Evolutionary conservation across 1,140 invertebrate species (phyloP).

Genomic region (Archivesica marissinica): DNA sequence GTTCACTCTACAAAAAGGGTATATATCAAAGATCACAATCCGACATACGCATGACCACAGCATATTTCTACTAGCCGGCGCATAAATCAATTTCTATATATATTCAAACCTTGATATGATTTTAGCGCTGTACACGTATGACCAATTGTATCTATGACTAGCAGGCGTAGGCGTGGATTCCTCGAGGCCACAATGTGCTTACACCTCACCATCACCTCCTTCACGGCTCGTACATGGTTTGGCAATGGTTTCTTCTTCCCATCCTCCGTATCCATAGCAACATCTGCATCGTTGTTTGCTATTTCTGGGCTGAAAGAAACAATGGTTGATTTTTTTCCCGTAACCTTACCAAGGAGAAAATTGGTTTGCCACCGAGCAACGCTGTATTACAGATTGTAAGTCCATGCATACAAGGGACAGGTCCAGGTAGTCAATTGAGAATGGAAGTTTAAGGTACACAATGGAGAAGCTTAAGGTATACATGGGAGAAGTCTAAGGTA

Average conservation of each 20-base stretch:
- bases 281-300: not conserved
- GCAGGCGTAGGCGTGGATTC: conserved; percentile 72
- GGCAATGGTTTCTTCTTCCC: conserved; percentile 67
- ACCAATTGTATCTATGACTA: conserved; percentile 75
- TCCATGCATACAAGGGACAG: no score
- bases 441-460: no score
- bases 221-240: conserved; percentile 72
- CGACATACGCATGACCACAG: no score
- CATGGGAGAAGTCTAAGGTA: no score
- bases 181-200: conserved; percentile 77
- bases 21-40: no score
- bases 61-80: no score
- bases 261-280: not conserved
- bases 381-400: no score
- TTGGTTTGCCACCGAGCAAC: no score
- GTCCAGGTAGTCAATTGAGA: no score
- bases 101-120: conserved; percentile 70
- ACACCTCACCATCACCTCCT: conserved; percentile 75
- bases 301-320: not conserved
- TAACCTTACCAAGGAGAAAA: no score
- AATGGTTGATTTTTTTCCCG: not conserved
- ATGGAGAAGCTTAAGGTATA: no score
- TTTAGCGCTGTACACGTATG: conserved; percentile 68
- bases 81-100: not conserved
- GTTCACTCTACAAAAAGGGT: no score